Conservation (phyloP, 64 coral and sea anemone genomes). For the Cladopsammia gracilis region DNA sequence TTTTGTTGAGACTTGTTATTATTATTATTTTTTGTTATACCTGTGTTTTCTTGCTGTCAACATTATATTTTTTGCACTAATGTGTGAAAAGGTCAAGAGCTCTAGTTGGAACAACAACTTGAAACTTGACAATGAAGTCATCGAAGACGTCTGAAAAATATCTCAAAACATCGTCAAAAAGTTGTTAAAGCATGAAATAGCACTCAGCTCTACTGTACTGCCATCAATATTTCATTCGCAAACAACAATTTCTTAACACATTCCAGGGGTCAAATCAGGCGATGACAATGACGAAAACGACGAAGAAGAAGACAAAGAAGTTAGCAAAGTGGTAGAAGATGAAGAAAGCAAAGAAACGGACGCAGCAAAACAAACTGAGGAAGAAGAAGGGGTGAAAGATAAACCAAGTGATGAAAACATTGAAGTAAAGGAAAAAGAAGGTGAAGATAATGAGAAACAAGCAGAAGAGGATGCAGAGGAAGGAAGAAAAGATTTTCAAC, state of each 20-base stretch:
- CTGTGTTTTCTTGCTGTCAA: too few species aligned
- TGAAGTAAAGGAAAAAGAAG: constrained; percentile 27
- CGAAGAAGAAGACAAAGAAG: constrained; percentile 9
- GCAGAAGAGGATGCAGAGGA: constrained; percentile 31
- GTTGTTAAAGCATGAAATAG: too few species aligned
- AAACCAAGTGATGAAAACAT: background rate
- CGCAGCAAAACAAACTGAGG: background rate
- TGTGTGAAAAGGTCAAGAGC: too few species aligned
- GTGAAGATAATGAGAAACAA: constrained; percentile 1
- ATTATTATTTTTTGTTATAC: too few species aligned
- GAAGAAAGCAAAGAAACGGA: constrained; percentile 22
- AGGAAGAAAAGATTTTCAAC: constrained; percentile 17
- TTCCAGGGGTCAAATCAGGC: constrained; percentile 45
- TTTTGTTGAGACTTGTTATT: too few species aligned
- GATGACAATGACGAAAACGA: constrained; percentile 9
- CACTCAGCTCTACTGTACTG: too few species aligned
- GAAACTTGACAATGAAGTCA: too few species aligned
- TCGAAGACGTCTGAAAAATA: too few species aligned
- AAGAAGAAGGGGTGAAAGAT: constrained; percentile 23
- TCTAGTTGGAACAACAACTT: too few species aligned
- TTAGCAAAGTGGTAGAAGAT: background rate
- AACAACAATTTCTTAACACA: background rate
- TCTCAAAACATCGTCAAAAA: too few species aligned
- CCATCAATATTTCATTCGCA: too few species aligned
- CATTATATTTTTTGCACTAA: too few species aligned